Evolutionary conservation across 1,140 invertebrate species (phyloP).

Genomic region (Bicyclus anynana): DNA sequence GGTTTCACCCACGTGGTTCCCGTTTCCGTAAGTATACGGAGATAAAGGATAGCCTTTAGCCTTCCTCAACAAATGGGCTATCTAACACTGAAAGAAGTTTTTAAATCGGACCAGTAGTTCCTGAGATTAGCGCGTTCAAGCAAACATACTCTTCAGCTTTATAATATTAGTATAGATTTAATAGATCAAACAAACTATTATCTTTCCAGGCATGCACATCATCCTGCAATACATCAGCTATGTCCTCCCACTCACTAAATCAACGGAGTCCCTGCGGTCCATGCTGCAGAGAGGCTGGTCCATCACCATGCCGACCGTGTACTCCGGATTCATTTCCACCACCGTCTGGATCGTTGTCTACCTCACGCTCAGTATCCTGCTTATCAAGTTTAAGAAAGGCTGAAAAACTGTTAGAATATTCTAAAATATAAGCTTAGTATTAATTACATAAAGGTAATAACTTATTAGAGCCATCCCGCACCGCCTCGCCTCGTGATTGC

Average conservation of each 20-base stretch:
- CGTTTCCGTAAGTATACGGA: too few relatives aligned
- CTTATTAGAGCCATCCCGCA: too few relatives aligned
- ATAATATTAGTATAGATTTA: too few relatives aligned
- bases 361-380: constrained; percentile 85
- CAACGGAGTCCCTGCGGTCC: constrained; percentile 92
- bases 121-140: too few relatives aligned
- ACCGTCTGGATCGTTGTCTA: constrained; percentile 91
- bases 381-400: constrained; percentile 91
- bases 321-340: constrained; percentile 91
- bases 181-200: neutral
- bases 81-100: too few relatives aligned
- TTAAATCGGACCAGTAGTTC: too few relatives aligned
- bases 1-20: too few relatives aligned
- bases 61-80: too few relatives aligned
- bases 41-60: too few relatives aligned
- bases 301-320: constrained; percentile 86
- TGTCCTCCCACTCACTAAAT: constrained; percentile 92
- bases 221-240: constrained; percentile 87
- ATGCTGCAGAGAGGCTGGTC: constrained; percentile 93
- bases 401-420: constrained; percentile 53
- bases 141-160: too few relatives aligned
- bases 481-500: too few relatives aligned
- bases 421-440: neutral
- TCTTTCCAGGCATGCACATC: constrained; percentile 82
- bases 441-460: too few relatives aligned